These are phyloP conservation scores for Quadriops clusia DNA, from an alignment of 2,888 invertebrate genomes.

Conservation along the genomic window DNA sequence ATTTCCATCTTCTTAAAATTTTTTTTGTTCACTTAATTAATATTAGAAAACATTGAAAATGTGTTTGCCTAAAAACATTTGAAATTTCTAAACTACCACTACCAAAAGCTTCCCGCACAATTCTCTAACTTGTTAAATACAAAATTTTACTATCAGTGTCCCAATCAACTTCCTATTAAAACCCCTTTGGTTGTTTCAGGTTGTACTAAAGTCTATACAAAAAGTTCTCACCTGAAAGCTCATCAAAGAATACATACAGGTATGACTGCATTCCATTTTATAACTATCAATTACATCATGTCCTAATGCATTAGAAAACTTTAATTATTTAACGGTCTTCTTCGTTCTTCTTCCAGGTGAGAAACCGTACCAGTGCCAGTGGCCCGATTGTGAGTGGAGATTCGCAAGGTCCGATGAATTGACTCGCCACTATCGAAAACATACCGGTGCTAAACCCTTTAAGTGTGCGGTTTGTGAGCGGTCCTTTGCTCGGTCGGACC, in stretches of 20 bases:
- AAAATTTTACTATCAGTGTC: slow-evolving; percentile 5
- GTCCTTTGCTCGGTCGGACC: slow-evolving; percentile 90
- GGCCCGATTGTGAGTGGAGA: slow-evolving; percentile 97
- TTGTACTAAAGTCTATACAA: slow-evolving; percentile 94
- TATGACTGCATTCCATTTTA: slow-evolving; percentile 35
- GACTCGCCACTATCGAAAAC: slow-evolving; percentile 92
- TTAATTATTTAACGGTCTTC: not conserved
- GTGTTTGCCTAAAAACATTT: no score
- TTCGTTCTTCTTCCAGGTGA: slow-evolving; percentile 58
- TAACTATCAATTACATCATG: not conserved
- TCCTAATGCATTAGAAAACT: no score
- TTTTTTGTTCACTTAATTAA: no score
- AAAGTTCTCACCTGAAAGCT: slow-evolving; percentile 95
- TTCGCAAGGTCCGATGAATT: slow-evolving; percentile 93
- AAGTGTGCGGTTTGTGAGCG: slow-evolving; percentile 92
- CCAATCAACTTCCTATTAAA: no score
- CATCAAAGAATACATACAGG: slow-evolving; percentile 97
- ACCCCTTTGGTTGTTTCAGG: slow-evolving; percentile 51
- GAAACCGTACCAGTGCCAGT: slow-evolving; percentile 95
- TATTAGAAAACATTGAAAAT: no score
- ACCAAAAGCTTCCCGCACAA: no score
- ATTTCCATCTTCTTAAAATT: no score
- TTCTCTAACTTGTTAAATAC: no score
- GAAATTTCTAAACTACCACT: no score
- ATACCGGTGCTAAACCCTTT: slow-evolving; percentile 94